Evolutionary conservation across 2,797 vertebrate genomes (phyloP).

Genomic region (Microctenopoma steveboyesi): DNA sequence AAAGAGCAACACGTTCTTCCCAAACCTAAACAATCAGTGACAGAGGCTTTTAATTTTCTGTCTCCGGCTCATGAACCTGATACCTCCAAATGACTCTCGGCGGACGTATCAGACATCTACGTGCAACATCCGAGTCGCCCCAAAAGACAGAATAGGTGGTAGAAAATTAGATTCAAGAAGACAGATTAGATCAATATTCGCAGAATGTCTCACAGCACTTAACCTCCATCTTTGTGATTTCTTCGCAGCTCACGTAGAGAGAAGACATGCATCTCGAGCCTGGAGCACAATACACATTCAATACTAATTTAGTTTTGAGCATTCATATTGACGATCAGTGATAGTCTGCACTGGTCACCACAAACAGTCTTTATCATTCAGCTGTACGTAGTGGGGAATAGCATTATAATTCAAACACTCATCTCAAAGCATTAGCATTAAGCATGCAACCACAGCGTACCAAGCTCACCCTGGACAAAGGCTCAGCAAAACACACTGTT

Average conservation of each 20-base stretch:
- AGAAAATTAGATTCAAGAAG: slow-evolving; percentile 23
- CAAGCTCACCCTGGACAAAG: no score
- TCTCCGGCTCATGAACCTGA: slow-evolving; percentile 8
- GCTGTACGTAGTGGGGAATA: no score
- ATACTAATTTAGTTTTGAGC: not conserved
- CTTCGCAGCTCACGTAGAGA: not conserved
- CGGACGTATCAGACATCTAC: not conserved
- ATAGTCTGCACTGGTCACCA: not conserved
- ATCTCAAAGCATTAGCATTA: not conserved
- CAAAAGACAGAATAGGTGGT: not conserved
- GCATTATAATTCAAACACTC: not conserved
- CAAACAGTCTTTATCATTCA: not conserved
- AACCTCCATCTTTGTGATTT: slow-evolving; percentile 14
- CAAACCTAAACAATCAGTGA: slow-evolving; percentile 1
- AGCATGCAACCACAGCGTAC: not conserved
- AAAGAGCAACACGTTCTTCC: not conserved
- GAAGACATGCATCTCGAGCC: not conserved
- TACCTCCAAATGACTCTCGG: slow-evolving; percentile 3
- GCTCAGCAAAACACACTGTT: not conserved
- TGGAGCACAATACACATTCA: not conserved
- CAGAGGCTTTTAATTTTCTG: not conserved
- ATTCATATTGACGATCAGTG: not conserved
- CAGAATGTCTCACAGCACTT: slow-evolving; percentile 21
- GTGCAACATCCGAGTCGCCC: not conserved
- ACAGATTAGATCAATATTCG: slow-evolving; percentile 29